Base-by-base conservation (phyloP, 2,113 vertebrate genomes). In the Regulus satrapa region DNA sequence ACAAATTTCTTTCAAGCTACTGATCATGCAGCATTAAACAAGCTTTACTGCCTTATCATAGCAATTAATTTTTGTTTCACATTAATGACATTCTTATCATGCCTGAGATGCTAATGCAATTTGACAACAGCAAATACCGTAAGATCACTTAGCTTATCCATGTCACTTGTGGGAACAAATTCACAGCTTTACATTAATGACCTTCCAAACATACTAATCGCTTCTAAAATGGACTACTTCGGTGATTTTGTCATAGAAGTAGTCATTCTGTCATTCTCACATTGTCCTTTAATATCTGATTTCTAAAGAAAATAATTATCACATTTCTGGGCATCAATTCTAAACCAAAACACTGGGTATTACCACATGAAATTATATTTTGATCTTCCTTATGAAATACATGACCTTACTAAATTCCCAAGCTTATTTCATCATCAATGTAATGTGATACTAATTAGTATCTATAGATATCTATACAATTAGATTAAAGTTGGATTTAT, bases 61-160 rank as follows among this genome's bases (percentile, higher is more conserved):
- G 68, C 61, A 95, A 95, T 94, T 97, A 92, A 81, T 92, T 96
- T 94, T 94, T 94, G 63, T 59, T 94, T 86, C 87, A 76, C 48
- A 72, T 89, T 97, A 95, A 95, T 90, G 90, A 88, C 83, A 91
- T 87, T 92, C 76, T 87, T 93, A 96, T 88, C 84, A 92, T 80
- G 54, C 38, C 40, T 49, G 67, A 91, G 71, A 93, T 62, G 74
- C 48, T 91, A 97, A 97, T 85, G 45, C 40, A 91, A 77, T 92
- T 66, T 88, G 91, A 96, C 92, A 89, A 92, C 59, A 92, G 58
- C 75, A 96, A 82, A 91, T 79, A 62, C 43, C 43, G 0, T 40
- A 92, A 80, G 72, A 95, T 84, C 76, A 69, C 25, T 92, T 88
- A 78, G 82, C 45, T 95, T 89, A 90, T 69, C 90, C 72, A 51